phyloP scores from a whole-genome alignment of 2,113 vertebrate species.

The Leucopternis melanops region DNA sequence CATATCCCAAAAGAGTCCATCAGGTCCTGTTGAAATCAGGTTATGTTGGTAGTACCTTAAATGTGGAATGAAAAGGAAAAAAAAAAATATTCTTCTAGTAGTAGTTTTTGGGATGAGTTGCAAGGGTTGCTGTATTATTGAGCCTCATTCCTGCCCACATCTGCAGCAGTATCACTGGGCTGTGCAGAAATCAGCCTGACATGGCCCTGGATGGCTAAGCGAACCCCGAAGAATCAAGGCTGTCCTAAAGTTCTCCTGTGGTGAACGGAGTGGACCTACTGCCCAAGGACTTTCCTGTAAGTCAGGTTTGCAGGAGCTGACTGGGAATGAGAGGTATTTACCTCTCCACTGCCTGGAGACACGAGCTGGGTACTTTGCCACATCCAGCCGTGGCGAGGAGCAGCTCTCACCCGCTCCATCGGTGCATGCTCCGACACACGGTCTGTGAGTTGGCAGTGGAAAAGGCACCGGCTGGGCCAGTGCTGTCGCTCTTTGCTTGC shows the following conservation, averaged over 20 bases:
- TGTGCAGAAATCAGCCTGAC: background rate
- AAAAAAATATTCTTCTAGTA: background rate
- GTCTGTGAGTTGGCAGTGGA: background rate
- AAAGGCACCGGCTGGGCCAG: background rate
- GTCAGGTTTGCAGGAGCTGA: background rate
- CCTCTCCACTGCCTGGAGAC: background rate
- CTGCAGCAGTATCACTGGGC: background rate
- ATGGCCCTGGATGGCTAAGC: background rate
- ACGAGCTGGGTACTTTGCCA: background rate
- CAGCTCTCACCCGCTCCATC: rapidly evolving
- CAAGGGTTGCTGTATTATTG: background rate
- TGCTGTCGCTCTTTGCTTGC: rapidly evolving
- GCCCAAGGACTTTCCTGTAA: background rate
- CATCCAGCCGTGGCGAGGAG: background rate
- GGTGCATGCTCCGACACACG: rapidly evolving
- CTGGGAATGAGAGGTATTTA: background rate
- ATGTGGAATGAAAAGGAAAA: background rate
- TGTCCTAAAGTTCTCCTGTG: background rate
- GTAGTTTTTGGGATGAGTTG: background rate
- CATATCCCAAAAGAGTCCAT: background rate
- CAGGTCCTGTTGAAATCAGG: background rate
- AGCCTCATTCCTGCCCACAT: background rate
- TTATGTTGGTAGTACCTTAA: background rate
- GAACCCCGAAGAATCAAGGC: background rate
- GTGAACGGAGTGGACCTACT: background rate